Evolutionary conservation across 2,888 invertebrate genomes (phyloP).

Genomic region (Yponomeuta evonymella): DNA sequence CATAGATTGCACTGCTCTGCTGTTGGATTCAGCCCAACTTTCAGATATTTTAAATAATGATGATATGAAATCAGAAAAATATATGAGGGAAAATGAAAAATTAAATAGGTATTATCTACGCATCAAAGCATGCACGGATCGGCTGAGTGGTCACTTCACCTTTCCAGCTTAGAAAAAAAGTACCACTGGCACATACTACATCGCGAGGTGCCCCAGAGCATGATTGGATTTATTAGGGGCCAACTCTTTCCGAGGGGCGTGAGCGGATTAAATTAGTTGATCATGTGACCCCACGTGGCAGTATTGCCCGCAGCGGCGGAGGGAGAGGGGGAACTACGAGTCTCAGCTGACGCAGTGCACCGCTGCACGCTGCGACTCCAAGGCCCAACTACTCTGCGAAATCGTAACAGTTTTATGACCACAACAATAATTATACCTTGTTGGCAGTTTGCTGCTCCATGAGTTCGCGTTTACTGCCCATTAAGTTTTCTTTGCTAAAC

Average conservation of each 20-base stretch:
- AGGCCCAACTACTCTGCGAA: not conserved
- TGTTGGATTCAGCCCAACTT: not conserved
- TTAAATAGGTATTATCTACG: too few relatives aligned
- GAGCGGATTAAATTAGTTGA: not conserved
- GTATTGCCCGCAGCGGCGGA: not conserved
- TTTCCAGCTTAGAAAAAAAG: not conserved
- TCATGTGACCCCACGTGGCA: not conserved
- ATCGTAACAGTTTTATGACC: not conserved
- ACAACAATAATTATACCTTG: not conserved
- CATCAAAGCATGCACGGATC: too few relatives aligned
- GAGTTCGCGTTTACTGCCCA: not conserved
- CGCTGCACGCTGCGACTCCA: not conserved
- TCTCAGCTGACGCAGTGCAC: slow-evolving; percentile 3
- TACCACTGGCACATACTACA: not conserved
- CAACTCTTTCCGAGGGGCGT: not conserved
- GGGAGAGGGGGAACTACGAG: not conserved
- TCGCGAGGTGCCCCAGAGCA: not conserved
- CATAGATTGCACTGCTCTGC: not conserved
- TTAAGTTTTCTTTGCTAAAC: not conserved
- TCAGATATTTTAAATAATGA: not conserved
- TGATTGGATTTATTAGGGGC: not conserved
- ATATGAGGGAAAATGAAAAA: too few relatives aligned
- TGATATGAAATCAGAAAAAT: too few relatives aligned
- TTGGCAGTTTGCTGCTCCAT: not conserved
- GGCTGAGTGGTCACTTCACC: too few relatives aligned